Conservation (phyloP, 2,888 invertebrate species). For the Hyalella azteca region DNA sequence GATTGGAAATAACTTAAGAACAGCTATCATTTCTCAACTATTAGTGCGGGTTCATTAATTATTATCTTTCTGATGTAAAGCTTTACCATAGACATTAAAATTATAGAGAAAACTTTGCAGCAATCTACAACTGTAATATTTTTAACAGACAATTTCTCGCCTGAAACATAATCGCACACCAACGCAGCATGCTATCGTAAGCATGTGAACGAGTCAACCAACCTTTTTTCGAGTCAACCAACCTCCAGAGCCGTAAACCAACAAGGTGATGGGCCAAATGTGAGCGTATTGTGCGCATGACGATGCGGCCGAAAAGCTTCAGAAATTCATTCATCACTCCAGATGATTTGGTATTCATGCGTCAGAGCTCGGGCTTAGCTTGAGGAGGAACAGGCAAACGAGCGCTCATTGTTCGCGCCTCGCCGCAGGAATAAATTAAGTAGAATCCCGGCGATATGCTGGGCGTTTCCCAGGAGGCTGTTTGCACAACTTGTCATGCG, state of each 20-base stretch:
- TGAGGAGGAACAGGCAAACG: conserved; percentile 29
- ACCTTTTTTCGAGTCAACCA: not conserved
- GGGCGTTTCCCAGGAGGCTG: conserved; percentile 2
- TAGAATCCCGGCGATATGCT: conserved; percentile 19
- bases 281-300: not conserved
- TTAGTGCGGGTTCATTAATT: too few species aligned
- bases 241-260: not conserved
- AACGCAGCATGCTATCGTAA: not conserved
- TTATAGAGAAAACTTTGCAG: too few species aligned
- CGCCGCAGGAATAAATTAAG: conserved; percentile 10
- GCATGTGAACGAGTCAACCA: too few species aligned
- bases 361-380: conserved; percentile 17
- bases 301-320: not conserved
- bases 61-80: too few species aligned
- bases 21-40: too few species aligned
- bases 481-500: conserved; percentile 35
- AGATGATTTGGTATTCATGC: conserved; percentile 31
- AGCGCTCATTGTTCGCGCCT: conserved; percentile 31
- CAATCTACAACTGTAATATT: too few species aligned
- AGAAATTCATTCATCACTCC: conserved; percentile 21
- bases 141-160: too few species aligned
- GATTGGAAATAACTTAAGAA: too few species aligned
- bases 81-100: too few species aligned
- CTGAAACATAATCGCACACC: too few species aligned
- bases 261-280: not conserved